These are phyloP conservation scores for Sebastolobus alascanus DNA, from an alignment of 2,797 vertebrate genomes.

Conservation along the genomic window DNA sequence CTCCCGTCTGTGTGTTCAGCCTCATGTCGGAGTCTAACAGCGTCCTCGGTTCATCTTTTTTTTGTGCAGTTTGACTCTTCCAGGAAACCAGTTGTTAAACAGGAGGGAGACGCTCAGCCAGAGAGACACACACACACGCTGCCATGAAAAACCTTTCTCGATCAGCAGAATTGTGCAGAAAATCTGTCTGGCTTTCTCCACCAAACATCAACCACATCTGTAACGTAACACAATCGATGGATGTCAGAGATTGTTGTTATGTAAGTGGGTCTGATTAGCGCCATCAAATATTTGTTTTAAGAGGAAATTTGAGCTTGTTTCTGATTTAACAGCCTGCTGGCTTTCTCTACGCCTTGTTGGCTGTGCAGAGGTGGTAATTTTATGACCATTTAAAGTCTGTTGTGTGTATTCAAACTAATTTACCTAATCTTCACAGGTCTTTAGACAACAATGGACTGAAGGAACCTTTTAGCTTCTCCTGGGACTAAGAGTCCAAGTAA, in stretches of 20 bases:
- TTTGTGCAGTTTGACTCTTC: too few species aligned
- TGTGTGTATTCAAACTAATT: too few species aligned
- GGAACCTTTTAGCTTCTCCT: too few species aligned
- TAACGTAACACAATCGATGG: background rate
- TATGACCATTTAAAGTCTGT: background rate
- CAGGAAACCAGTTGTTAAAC: too few species aligned
- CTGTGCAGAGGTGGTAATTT: background rate
- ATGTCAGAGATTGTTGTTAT: background rate
- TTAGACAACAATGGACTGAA: too few species aligned
- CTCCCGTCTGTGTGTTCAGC: too few species aligned
- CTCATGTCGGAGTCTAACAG: too few species aligned
- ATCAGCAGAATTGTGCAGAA: background rate
- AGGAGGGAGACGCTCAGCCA: too few species aligned
- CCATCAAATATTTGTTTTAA: background rate
- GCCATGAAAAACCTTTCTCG: background rate
- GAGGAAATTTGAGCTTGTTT: background rate
- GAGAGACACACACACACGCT: too few species aligned
- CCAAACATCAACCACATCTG: background rate
- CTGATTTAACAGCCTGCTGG: background rate
- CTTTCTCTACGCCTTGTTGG: background rate
- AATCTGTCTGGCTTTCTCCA: background rate
- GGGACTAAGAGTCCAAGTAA: too few species aligned
- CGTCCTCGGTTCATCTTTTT: too few species aligned
- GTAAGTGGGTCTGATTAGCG: background rate
- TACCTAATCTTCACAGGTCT: too few species aligned